phyloP scores from a whole-genome alignment of 2,797 vertebrate species.

The Natrix natrix region DNA sequence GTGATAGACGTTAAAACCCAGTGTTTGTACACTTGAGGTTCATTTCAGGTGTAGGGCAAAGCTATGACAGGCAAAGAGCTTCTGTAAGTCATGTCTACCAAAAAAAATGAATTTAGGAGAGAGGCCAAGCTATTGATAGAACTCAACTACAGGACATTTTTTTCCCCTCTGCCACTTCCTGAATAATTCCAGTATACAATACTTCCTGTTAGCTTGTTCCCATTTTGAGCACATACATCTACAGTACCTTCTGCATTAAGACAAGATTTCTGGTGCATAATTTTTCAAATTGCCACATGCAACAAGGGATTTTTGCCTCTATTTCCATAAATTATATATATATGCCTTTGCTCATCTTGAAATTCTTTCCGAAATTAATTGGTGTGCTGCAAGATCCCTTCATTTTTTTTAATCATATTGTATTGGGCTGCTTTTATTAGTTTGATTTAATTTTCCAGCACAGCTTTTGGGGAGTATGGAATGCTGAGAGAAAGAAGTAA shows the following conservation, averaged over 20 bases:
- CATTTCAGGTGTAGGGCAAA: neutral
- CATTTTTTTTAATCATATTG: neutral
- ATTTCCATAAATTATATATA: constrained; percentile 8
- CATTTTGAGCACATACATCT: constrained; percentile 3
- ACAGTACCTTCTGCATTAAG: constrained; percentile 6
- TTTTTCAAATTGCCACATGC: neutral
- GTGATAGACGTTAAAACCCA: neutral
- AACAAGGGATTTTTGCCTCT: constrained; percentile 1
- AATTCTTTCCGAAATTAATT: constrained; percentile 33
- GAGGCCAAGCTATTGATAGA: constrained; percentile 12
- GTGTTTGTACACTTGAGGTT: neutral
- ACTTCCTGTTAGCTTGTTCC: neutral
- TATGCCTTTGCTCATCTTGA: neutral
- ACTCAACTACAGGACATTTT: rapidly evolving
- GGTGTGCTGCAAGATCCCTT: constrained; percentile 1
- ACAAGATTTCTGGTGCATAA: neutral
- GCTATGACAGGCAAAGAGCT: neutral
- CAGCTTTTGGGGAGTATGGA: constrained; percentile 7
- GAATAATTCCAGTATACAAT: neutral
- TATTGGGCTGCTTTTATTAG: constrained; percentile 30
- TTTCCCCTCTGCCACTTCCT: neutral
- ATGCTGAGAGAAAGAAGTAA: constrained; percentile 31
- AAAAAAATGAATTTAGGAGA: constrained; percentile 1
- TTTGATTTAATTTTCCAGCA: constrained; percentile 29
- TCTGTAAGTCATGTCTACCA: neutral